Conservation (phyloP, 2,797 vertebrate genomes). For the Typhlichthys eigenmanni region DNA sequence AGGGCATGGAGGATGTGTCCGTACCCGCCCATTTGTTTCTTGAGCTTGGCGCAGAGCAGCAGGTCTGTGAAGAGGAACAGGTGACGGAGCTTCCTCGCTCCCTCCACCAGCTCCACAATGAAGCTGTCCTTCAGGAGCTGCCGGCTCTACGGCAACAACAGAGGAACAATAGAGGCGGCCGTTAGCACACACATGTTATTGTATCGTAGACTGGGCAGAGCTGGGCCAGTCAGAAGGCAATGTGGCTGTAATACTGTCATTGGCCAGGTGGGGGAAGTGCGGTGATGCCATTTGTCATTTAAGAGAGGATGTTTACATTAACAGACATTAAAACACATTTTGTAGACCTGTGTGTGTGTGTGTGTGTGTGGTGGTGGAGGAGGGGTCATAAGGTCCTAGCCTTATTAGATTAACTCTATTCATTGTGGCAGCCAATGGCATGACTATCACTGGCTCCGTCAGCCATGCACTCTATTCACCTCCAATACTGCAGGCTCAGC, state of each 20-base stretch:
- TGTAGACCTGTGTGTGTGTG: too few species aligned
- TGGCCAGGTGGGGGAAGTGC: conserved; percentile 67
- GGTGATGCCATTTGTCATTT: conserved; percentile 38
- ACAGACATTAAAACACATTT: background rate
- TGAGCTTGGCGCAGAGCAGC: conserved; percentile 96
- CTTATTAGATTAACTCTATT: background rate
- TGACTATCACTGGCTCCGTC: background rate
- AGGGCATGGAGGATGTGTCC: conserved; percentile 21
- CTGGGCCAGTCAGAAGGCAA: background rate
- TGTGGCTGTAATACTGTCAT: conserved; percentile 34
- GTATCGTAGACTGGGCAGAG: background rate
- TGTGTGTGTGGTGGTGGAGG: too few species aligned
- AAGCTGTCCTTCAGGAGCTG: conserved; percentile 97
- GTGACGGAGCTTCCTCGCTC: conserved; percentile 93
- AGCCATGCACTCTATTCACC: too few species aligned
- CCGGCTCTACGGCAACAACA: conserved; percentile 79
- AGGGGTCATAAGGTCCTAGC: conserved; percentile 6
- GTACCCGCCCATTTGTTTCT: conserved; percentile 97
- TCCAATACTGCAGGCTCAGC: too few species aligned
- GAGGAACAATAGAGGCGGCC: background rate
- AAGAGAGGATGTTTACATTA: conserved; percentile 12
- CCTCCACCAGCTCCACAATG: conserved; percentile 98
- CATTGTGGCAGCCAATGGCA: background rate
- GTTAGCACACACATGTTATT: background rate
- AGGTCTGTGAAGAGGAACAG: conserved; percentile 97